A percentile compares a stretch with the other conserved stretches of the same genome.
phyloP scores from a whole-genome alignment of 1,140 invertebrate species.

The Saccostrea glomerata region DNA sequence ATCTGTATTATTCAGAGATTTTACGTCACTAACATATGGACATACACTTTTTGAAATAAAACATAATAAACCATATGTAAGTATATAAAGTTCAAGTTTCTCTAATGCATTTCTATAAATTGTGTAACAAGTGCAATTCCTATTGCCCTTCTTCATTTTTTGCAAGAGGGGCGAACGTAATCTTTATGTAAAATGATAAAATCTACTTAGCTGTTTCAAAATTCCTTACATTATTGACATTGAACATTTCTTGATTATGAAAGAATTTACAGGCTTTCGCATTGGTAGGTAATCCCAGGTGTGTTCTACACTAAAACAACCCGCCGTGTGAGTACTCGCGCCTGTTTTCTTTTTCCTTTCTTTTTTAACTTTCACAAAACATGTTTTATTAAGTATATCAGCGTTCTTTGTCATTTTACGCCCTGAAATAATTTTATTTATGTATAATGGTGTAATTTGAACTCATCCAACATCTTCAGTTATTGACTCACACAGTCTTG shows the following conservation, averaged over 20 bases:
- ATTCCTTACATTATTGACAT: neutral
- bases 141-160: neutral
- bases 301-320: neutral
- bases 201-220: neutral
- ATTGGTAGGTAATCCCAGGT: neutral
- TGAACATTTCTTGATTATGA: neutral
- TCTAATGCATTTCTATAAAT: neutral
- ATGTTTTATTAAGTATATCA: neutral
- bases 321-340: too few species aligned
- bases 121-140: neutral
- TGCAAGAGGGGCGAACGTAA: too few species aligned
- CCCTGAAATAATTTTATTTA: too few species aligned
- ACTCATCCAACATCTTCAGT: too few species aligned
- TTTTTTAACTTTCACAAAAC: neutral
- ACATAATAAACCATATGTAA: neutral
- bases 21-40: neutral
- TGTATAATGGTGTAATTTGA: too few species aligned
- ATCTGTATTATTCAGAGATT: neutral
- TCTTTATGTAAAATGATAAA: neutral
- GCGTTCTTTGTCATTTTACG: too few species aligned
- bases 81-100: neutral
- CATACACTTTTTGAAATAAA: neutral
- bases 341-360: too few species aligned
- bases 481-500: too few species aligned
- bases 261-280: neutral